A percentile compares a stretch with the other conserved stretches of the same genome.
Conservation (phyloP, 2,888 invertebrate genomes). For the Seira musarum region DNA sequence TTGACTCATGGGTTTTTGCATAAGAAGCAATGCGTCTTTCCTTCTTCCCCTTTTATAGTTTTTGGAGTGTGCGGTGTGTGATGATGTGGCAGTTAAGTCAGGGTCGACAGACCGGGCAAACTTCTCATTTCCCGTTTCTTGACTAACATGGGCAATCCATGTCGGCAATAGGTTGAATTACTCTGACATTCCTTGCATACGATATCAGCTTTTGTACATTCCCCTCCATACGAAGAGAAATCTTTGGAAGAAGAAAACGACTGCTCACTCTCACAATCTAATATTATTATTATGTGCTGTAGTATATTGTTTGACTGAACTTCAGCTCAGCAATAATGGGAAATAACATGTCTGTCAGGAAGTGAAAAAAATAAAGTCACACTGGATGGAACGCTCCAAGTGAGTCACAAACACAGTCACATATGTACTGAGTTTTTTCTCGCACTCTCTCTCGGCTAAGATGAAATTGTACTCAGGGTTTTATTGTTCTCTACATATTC, state of each 20-base stretch:
- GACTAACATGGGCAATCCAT: constrained; percentile 54
- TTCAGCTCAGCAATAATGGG: not conserved
- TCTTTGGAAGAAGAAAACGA: not conserved
- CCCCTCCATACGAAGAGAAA: not conserved
- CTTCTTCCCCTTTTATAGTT: not conserved
- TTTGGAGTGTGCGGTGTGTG: constrained; percentile 22
- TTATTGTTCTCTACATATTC: constrained; percentile 26
- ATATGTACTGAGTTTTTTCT: too few relatives aligned
- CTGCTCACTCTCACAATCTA: not conserved
- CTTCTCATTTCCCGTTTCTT: constrained; percentile 58
- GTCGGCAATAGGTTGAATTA: constrained; percentile 56
- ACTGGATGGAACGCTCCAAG: constrained; percentile 2
- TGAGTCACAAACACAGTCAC: too few relatives aligned
- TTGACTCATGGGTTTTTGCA: not conserved
- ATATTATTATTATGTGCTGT: not conserved
- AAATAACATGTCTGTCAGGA: not conserved
- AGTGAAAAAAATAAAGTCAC: constrained; percentile 36
- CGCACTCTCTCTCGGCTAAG: too few relatives aligned
- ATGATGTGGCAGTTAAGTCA: constrained; percentile 33
- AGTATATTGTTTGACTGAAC: not conserved
- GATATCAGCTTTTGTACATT: constrained; percentile 3
- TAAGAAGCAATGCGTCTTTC: not conserved
- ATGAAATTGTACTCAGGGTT: constrained; percentile 7
- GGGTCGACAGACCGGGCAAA: constrained; percentile 58
- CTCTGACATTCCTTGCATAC: constrained; percentile 48